A percentile compares a stretch with the other conserved stretches of the same genome.
phyloP scores from a whole-genome alignment of 2,113 vertebrate genomes.

The Vulpes ferrilata region DNA sequence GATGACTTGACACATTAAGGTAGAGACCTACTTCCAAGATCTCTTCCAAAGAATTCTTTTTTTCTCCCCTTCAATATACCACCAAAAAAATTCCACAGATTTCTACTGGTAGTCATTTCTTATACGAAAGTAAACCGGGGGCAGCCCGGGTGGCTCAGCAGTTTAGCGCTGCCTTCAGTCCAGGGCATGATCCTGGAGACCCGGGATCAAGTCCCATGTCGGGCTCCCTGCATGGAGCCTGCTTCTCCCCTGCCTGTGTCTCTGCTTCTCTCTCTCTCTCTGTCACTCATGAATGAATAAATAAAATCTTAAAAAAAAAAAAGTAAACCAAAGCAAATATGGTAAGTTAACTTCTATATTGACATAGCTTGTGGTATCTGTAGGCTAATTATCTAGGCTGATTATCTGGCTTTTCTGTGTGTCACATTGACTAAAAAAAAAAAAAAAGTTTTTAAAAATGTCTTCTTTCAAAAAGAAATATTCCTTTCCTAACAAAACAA shows the following conservation, averaged over 20 bases:
- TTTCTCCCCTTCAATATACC: neutral
- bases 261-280: too few species aligned
- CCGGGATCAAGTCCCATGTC: too few species aligned
- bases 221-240: too few species aligned
- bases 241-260: too few species aligned
- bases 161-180: too few species aligned
- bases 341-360: neutral
- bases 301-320: neutral
- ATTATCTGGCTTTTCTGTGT: neutral
- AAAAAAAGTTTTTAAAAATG: neutral
- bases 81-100: neutral
- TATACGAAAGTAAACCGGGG: too few species aligned
- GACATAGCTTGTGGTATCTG: neutral
- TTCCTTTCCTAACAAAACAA: neutral
- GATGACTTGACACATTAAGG: neutral
- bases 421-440: neutral
- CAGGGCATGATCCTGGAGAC: too few species aligned
- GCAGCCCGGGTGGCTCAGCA: too few species aligned
- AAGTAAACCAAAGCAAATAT: slow-evolving; percentile 16
- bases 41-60: slow-evolving; percentile 15
- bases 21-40: neutral
- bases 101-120: neutral
- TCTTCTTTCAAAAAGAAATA: slow-evolving; percentile 14
- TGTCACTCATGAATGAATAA: too few species aligned
- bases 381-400: neutral